A percentile compares a stretch with the other conserved stretches of the same genome.
Evolutionary conservation across 1,140 invertebrate species (phyloP).

Genomic region (Cydia fagiglandana): DNA sequence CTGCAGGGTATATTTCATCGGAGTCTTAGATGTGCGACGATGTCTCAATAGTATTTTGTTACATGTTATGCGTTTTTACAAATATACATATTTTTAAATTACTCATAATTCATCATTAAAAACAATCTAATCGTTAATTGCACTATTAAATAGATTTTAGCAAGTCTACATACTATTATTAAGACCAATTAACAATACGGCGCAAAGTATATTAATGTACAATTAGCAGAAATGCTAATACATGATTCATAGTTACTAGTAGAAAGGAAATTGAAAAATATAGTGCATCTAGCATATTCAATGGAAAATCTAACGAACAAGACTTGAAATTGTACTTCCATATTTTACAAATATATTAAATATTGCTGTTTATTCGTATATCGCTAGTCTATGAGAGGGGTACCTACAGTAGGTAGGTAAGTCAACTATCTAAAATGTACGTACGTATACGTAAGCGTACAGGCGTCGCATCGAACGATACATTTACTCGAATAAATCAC

Average conservation of each 20-base stretch:
- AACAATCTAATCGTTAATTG: neutral
- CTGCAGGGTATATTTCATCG: neutral
- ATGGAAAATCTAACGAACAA: conserved; percentile 3
- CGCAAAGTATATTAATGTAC: neutral
- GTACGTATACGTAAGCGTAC: conserved; percentile 8
- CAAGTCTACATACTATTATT: conserved; percentile 4
- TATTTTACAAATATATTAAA: conserved; percentile 15
- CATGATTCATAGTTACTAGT: neutral
- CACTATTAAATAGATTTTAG: conserved; percentile 8
- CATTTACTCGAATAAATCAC: conserved; percentile 7
- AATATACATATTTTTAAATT: conserved; percentile 5
- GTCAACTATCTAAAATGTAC: conserved; percentile 14
- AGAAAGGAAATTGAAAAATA: neutral
- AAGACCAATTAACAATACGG: conserved; percentile 11
- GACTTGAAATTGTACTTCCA: conserved; percentile 14
- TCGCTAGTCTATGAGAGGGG: neutral
- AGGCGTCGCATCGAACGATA: conserved; percentile 6
- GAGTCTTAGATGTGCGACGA: neutral
- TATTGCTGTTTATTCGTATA: conserved; percentile 4
- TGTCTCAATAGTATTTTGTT: conserved; percentile 2
- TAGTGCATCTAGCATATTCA: conserved; percentile 2
- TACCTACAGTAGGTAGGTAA: neutral
- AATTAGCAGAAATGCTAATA: conserved; percentile 13
- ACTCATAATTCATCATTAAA: neutral
- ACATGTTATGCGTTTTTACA: neutral